Base-by-base conservation (phyloP, 2,113 vertebrate genomes). In the Gambusia holbrooki region DNA sequence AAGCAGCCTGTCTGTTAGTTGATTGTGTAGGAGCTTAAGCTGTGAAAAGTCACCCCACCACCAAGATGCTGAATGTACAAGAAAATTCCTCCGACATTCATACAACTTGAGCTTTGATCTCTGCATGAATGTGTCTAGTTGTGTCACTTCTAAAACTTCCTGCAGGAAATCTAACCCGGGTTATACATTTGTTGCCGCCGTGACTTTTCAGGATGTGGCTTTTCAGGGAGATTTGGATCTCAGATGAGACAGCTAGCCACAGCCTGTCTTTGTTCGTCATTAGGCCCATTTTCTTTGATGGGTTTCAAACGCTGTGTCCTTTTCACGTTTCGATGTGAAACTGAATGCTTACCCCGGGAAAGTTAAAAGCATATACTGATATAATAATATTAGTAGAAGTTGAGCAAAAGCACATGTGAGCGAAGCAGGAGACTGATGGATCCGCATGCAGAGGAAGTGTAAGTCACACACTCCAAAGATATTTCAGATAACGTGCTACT, bases 161-260 rank as follows among this genome's bases (percentile, higher is more conserved):
- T 61, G 87, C 83, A 87, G 88, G 88, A 91, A 89, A 81, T 83
- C 85, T 63, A 62, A 66, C 62, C 71, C 40, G 63, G 72, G 70
- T 73, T 82, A 27, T 78, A 79, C 75, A 76, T 90, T 89, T 84
- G 74, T 84, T 81, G 71, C 84, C 80, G 83, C 78, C 63, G 79
- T 66, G 75, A 86, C 65, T 76, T 86, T 85, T 84, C 61, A 54
- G 90, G 92, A 93, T 92, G 90, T 92, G 92, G 90, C 73, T 93
- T 90, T 85, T 84, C 80, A 66, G 42, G 58, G 80, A 76, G 88
- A 88, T 78, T 86, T 60, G 81, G 77, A 86, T 87, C 80, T 79
- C 54, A 80, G 80, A 87, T 84, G 83, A 91, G 87, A 87, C 80
- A 78, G 70, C 74, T 62, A 30, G 79, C 83, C 81, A 84, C 82